Base-by-base conservation (phyloP, 1,140 invertebrate species). In the Dinoponera quadriceps region DNA sequence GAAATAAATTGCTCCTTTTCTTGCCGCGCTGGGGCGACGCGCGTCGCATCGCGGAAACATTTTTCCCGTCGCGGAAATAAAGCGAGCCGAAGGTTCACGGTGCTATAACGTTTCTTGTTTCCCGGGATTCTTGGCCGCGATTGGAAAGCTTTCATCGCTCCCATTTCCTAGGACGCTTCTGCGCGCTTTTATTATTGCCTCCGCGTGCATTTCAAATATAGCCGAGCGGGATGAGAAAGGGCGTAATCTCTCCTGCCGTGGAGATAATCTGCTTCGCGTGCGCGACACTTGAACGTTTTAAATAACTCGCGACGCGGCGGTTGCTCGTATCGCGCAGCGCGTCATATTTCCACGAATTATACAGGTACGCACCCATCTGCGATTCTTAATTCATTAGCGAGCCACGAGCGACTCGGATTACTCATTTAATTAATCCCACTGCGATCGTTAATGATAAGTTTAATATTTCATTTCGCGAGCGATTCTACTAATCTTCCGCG, bases 1-100 rank as follows among this genome's bases (percentile, higher is more conserved):
- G 65, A 80, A 80, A 80, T 80, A 80, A 80, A 80, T 80, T 80
- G 65, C 65, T 80, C 75, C 65, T 80, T 80, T 71, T 80, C 75
- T 80, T 71, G n/a, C 59, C 3, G 33, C 18, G 65, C n/a, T n/a
- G n/a, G n/a, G 71, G 51, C 9, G 9, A 22, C 62, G 75, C 33
- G 51, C 75, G 59, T 71, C 65, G 54, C 55, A 51, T 38, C 38
- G 65, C 75, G 33, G 33, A 59, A 71, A 71, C 75, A 80, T 80
- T 80, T 80, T 71, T 80, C 75, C 59, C 51, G 51, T 80, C 75
- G n/a, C n/a, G 75, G 65, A 80, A 80, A 80, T 80, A 80, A 80
- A 80, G 25, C 65, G 51, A 80, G 13, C 33, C 75, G 65, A 71
- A 80, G 69, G 75, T 80, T 80, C 65, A 80, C 65, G 75, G 51